Conservation (phyloP, 2,113 vertebrate genomes). For the Gadus chalcogrammus region DNA sequence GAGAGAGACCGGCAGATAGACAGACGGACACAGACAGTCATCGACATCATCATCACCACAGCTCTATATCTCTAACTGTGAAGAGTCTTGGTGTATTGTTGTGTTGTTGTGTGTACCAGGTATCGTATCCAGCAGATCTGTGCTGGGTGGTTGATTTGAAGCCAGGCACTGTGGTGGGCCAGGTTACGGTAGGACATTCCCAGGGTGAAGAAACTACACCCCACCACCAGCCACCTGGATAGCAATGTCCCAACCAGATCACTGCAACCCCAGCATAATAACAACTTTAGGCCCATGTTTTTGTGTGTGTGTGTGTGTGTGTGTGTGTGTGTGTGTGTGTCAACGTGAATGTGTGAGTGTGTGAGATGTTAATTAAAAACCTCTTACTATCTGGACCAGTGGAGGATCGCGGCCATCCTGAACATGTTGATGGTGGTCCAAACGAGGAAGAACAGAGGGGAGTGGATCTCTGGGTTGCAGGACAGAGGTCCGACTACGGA, state of each 20-base stretch:
- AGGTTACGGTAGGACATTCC: conserved; percentile 58
- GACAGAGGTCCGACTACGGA: conserved; percentile 40
- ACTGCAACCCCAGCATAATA: conserved; percentile 27
- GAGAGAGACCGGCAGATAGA: too few relatives aligned
- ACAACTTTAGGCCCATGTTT: not conserved
- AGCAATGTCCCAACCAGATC: conserved; percentile 28
- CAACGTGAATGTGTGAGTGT: not conserved
- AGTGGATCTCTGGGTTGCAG: conserved; percentile 59
- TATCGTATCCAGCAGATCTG: conserved; percentile 51
- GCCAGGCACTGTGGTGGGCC: conserved; percentile 40
- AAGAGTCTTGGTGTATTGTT: not conserved
- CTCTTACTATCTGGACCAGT: conserved; percentile 59
- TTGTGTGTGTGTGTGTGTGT: not conserved
- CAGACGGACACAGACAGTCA: too few relatives aligned
- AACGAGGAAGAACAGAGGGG: conserved; percentile 54
- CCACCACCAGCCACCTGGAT: conserved; percentile 30
- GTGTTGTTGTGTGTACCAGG: conserved; percentile 43
- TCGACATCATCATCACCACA: too few relatives aligned
- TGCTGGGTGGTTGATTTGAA: conserved; percentile 43
- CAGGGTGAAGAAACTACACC: conserved; percentile 56
- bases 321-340: conserved; percentile 3
- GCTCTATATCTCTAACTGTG: too few relatives aligned
- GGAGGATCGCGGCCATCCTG: conserved; percentile 38
- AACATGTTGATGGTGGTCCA: conserved; percentile 44
- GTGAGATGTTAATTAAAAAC: too few relatives aligned